These are phyloP conservation scores for Catocala sponsa DNA, from an alignment of 2,888 invertebrate species.

Conservation along the genomic window DNA sequence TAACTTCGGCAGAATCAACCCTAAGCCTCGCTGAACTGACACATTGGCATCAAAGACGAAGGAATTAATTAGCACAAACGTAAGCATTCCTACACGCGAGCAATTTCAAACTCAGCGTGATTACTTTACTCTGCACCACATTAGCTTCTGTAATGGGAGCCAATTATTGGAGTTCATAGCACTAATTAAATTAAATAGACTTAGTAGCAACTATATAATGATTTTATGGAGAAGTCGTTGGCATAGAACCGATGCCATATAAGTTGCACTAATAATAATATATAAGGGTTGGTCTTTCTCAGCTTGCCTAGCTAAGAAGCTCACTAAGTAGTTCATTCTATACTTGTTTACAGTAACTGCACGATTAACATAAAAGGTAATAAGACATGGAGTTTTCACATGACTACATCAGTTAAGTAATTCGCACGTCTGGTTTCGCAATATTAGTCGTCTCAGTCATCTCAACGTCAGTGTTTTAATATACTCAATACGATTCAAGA, in stretches of 20 bases:
- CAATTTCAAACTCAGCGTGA: conserved; percentile 5
- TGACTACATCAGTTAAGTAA: too few relatives aligned
- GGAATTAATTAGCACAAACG: conserved; percentile 12
- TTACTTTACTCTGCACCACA: conserved; percentile 6
- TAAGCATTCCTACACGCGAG: conserved; percentile 11
- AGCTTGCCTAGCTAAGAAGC: too few relatives aligned
- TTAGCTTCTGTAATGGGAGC: conserved; percentile 8
- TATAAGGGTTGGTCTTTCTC: neutral
- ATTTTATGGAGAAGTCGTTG: neutral
- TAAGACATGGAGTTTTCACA: too few relatives aligned
- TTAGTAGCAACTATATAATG: neutral
- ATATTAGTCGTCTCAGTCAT: too few relatives aligned
- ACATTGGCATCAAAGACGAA: conserved; percentile 7
- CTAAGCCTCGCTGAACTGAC: neutral
- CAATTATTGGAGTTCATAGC: conserved; percentile 9
- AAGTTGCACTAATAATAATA: neutral
- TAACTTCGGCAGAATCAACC: neutral
- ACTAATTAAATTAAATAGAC: conserved; percentile 7
- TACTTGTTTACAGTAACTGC: too few relatives aligned
- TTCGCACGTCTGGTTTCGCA: too few relatives aligned
- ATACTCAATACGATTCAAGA: too few relatives aligned
- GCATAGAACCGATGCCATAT: neutral
- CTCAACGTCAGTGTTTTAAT: too few relatives aligned
- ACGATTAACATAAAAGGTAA: too few relatives aligned
- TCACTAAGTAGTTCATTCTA: too few relatives aligned